Base-by-base conservation (phyloP, 2,113 vertebrate species). In the Engraulis encrasicolus region DNA sequence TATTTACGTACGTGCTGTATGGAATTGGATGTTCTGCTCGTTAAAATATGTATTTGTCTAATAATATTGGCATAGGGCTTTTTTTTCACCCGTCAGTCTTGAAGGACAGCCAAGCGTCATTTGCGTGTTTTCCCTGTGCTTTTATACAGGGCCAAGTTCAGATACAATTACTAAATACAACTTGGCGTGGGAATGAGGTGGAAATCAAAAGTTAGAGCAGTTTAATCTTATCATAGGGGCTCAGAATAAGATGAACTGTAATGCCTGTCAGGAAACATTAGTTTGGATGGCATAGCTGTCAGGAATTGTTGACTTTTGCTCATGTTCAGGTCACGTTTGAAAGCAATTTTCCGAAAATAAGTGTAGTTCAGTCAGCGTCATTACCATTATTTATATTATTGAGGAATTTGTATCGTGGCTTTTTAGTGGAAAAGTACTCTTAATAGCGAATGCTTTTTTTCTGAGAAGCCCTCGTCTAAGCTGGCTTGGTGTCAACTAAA, bases 281-380 rank as follows among this genome's bases (percentile, higher is more conserved):
- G 27, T 66, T 27, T 66, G 23, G 6, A 31, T 9, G 9, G 23
- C 0, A 7, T 15, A 23, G 27, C 58, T 27, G 11, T 66, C 58
- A 27, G 12, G 58, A 66, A 11, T 31, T 27, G n/a, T 23, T 23
- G 18, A 5, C n/a, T 19, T 20, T 54, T 54, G n/a, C 19, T 50
- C 38, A 19, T 18, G 19, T 37, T 78, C 38, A 84, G 45, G 71
- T 81, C 50, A 78, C 78, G 31, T 84, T 87, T 86, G 49, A 48
- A n/a, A n/a, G n/a, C n/a, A n/a, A n/a, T n/a, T n/a, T n/a, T 38
- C 74, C 27, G 15, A 19, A 40, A 80, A 84, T 82, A 86, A 86
- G 84, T 81, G 78, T 38, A 80, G 85, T 80, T 83, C 36, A 77
- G 80, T 79, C 78, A 54, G 84, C 82, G 82, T 81, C 31, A 81